Percentiles rank a stretch among this genome's conserved stretches.
phyloP scores from a whole-genome alignment of 2,888 invertebrate genomes.

The Geotrupes spiniger region DNA sequence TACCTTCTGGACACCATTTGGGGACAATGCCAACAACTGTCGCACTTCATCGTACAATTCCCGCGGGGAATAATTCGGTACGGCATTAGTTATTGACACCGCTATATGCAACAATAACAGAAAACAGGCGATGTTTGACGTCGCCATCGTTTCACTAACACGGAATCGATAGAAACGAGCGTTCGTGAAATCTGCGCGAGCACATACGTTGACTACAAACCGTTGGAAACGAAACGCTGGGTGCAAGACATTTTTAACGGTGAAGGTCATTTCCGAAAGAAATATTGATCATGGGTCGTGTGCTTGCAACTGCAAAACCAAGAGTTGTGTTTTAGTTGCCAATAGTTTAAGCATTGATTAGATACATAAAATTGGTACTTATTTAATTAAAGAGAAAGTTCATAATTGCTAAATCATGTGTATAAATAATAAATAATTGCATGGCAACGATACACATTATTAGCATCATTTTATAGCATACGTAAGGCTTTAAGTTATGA shows the following conservation, averaged over 20 bases:
- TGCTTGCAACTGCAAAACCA: no score
- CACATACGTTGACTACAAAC: constrained; percentile 6
- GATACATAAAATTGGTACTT: no score
- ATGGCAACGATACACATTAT: no score
- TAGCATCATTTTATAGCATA: no score
- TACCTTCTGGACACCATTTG: constrained; percentile 40
- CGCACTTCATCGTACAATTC: constrained; percentile 56
- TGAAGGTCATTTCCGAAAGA: constrained; percentile 4
- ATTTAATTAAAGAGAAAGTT: no score
- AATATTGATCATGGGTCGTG: neutral
- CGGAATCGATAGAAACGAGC: constrained; percentile 26
- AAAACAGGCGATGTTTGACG: constrained; percentile 37
- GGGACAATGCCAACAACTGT: constrained; percentile 48
- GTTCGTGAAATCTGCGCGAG: constrained; percentile 20
- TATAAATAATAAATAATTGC: no score
- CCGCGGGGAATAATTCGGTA: constrained; percentile 22
- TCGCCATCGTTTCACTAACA: constrained; percentile 39
- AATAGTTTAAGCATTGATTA: no score
- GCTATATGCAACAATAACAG: constrained; percentile 33
- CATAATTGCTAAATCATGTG: no score
- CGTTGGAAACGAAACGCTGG: neutral
- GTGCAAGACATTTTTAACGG: constrained; percentile 6
- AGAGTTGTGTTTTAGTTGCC: no score
- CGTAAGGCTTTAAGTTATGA: no score
- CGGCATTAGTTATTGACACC: constrained; percentile 14